Evolutionary conservation across 2,113 vertebrate species (phyloP).

Genomic region (Oceanites oceanicus): DNA sequence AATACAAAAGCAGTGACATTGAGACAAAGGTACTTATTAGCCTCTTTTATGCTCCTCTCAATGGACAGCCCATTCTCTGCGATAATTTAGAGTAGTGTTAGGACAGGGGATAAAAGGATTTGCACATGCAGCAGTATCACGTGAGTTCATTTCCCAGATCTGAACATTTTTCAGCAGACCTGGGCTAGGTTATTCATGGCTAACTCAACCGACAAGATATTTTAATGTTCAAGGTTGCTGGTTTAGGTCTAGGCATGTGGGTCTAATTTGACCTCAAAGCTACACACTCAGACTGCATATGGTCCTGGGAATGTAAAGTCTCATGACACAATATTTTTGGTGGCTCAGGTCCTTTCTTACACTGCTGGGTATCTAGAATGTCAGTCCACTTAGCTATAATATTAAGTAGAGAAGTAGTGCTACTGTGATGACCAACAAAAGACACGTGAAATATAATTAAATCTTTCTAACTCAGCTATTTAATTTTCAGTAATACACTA

Average conservation of each 20-base stretch:
- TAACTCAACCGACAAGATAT: background rate
- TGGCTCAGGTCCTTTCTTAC: background rate
- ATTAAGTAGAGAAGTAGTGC: background rate
- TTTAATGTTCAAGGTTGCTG: background rate
- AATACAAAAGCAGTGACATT: background rate
- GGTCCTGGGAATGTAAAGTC: background rate
- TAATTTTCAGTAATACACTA: background rate
- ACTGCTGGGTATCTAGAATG: background rate
- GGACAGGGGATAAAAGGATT: background rate
- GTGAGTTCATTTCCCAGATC: background rate
- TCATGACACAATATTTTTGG: background rate
- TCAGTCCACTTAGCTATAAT: background rate
- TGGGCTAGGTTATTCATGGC: background rate
- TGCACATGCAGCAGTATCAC: background rate
- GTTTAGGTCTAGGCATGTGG: background rate
- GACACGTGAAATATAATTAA: background rate
- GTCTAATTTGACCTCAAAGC: background rate
- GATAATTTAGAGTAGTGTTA: background rate
- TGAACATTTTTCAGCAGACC: background rate
- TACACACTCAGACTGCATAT: too few species aligned
- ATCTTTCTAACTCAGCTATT: background rate
- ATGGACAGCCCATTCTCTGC: background rate
- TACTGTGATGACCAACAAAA: background rate
- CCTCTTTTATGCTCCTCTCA: background rate
- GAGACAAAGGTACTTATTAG: background rate